These are phyloP conservation scores for Apostichopus parvimensis DNA, from an alignment of 35 echinoderm and acorn worm species.

Conservation along the genomic window DNA sequence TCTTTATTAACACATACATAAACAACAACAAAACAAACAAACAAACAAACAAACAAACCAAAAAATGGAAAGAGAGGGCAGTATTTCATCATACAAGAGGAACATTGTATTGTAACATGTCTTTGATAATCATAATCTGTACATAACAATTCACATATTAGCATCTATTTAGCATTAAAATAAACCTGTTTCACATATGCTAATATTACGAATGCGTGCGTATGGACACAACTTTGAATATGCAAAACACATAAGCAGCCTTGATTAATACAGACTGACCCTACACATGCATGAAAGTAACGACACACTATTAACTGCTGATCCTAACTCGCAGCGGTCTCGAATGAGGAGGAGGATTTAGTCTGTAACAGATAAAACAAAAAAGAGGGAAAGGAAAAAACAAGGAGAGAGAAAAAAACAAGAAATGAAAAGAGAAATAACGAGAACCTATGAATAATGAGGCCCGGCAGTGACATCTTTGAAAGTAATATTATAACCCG, in stretches of 20 bases:
- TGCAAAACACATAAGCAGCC: conserved; percentile 46
- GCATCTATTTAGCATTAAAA: conserved; percentile 59
- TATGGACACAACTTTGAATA: conserved; percentile 48
- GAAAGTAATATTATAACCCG: too few relatives aligned
- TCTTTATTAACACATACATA: too few relatives aligned
- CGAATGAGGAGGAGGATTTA: neutral
- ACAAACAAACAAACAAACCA: neutral
- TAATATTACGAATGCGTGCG: conserved; percentile 45
- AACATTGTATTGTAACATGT: conserved; percentile 60
- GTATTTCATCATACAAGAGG: conserved; percentile 55
- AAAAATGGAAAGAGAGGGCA: neutral
- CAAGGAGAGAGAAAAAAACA: neutral
- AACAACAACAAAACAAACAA: too few relatives aligned
- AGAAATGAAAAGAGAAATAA: neutral
- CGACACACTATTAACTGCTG: conserved; percentile 7
- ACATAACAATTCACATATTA: conserved; percentile 60
- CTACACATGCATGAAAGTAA: conserved; percentile 21
- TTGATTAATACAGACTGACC: neutral
- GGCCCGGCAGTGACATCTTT: too few relatives aligned
- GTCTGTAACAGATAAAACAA: neutral
- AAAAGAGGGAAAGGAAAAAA: neutral
- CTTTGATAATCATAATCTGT: conserved; percentile 60
- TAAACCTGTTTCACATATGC: conserved; percentile 49
- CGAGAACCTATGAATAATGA: too few relatives aligned
- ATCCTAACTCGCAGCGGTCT: neutral